Percentiles rank a stretch among this genome's conserved stretches.
Evolutionary conservation across 2,113 vertebrate genomes (phyloP).

Genomic region (Orthonyx spaldingii): DNA sequence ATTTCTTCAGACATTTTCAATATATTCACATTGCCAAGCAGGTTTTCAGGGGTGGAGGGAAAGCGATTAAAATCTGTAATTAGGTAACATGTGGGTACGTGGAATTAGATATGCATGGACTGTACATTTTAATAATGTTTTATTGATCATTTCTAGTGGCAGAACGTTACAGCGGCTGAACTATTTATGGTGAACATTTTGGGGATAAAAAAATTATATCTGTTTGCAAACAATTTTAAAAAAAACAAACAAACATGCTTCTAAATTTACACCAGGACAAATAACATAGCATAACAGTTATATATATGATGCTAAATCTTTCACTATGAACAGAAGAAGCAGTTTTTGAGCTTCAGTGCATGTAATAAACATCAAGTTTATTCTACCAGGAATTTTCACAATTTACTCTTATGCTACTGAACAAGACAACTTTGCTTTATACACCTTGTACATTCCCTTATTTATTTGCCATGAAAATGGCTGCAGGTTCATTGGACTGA

Average conservation of each 20-base stretch:
- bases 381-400: not conserved
- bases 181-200: slow-evolving; percentile 53
- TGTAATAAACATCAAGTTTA: not conserved
- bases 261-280: not conserved
- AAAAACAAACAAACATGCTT: slow-evolving; percentile 11
- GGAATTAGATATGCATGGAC: slow-evolving; percentile 57
- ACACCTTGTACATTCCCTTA: not conserved
- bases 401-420: not conserved
- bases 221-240: slow-evolving; percentile 9
- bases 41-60: slow-evolving; percentile 19
- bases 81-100: slow-evolving; percentile 56
- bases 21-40: not conserved
- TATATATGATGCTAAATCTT: slow-evolving; percentile 16
- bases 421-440: not conserved
- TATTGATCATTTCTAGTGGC: slow-evolving; percentile 55
- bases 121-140: slow-evolving; percentile 62
- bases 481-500: not conserved
- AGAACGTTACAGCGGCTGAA: slow-evolving; percentile 36
- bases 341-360: not conserved
- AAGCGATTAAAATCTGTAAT: slow-evolving; percentile 63
- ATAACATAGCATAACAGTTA: slow-evolving; percentile 1
- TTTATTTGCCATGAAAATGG: not conserved
- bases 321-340: not conserved
- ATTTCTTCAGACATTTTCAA: slow-evolving; percentile 10
- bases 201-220: slow-evolving; percentile 18